Evolutionary conservation across 2,888 invertebrate species (phyloP).

Genomic region (Colletes collaris): DNA sequence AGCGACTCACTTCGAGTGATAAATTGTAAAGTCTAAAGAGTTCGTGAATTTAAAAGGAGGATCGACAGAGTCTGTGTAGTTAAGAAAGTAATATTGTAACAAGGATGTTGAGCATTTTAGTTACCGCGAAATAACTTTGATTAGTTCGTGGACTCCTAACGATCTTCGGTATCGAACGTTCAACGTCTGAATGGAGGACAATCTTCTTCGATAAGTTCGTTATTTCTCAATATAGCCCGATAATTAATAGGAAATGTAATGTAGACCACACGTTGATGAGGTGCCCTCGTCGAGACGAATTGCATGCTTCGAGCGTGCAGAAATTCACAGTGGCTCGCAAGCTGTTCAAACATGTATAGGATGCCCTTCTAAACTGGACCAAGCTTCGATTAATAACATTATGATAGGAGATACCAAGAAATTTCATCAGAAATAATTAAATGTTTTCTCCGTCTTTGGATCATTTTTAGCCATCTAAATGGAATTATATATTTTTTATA

Average conservation of each 20-base stretch:
- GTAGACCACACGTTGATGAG: constrained; percentile 8
- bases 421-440: too few species aligned
- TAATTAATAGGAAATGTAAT: constrained; percentile 5
- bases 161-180: not conserved
- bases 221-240: constrained; percentile 9
- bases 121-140: too few species aligned
- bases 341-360: not conserved
- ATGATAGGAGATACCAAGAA: too few species aligned
- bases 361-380: too few species aligned
- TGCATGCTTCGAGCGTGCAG: not conserved
- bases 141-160: too few species aligned
- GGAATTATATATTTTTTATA: too few species aligned
- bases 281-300: not conserved
- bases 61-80: not conserved
- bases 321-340: not conserved
- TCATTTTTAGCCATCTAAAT: too few species aligned
- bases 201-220: not conserved
- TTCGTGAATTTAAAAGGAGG: not conserved
- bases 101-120: too few species aligned
- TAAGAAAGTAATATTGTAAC: not conserved
- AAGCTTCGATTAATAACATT: too few species aligned
- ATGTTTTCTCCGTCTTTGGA: too few species aligned
- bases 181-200: not conserved
- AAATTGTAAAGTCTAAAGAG: constrained; percentile 16
- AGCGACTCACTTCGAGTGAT: constrained; percentile 20